These are phyloP conservation scores for Prunella fulvescens DNA, from an alignment of 2,113 vertebrate species.

Conservation along the genomic window DNA sequence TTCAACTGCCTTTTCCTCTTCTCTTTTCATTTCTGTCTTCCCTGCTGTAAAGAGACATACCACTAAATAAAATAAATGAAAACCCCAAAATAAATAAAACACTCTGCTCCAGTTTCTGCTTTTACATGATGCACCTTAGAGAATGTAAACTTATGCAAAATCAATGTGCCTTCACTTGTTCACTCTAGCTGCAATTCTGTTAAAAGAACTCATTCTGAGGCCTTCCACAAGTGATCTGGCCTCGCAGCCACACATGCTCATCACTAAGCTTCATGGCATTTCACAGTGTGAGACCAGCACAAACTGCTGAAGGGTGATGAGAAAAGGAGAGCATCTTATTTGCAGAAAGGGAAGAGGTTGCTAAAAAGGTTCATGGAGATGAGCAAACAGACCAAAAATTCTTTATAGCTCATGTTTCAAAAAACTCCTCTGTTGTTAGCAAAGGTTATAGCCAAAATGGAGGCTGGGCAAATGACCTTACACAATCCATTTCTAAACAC, in stretches of 20 bases:
- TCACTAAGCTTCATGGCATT: not conserved
- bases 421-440: not conserved
- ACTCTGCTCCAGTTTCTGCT: not conserved
- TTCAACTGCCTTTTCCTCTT: not conserved
- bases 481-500: not conserved
- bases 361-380: not conserved
- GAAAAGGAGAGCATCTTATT: not conserved
- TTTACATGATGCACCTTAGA: not conserved
- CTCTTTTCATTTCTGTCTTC: not conserved
- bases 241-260: not conserved
- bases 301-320: not conserved
- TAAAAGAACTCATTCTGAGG: not conserved
- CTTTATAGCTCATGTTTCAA: not conserved
- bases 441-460: not conserved
- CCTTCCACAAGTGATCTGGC: not conserved
- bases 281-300: not conserved
- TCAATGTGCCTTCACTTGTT: not conserved
- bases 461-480: not conserved
- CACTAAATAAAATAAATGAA: not conserved
- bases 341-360: not conserved
- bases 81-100: not conserved
- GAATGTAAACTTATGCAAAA: not conserved
- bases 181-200: not conserved
- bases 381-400: not conserved
- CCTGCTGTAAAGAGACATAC: not conserved